Evolutionary conservation across 2,888 invertebrate genomes (phyloP), one percentile per base, ranked within the genome.

Genomic region (Xylota segnis): DNA sequence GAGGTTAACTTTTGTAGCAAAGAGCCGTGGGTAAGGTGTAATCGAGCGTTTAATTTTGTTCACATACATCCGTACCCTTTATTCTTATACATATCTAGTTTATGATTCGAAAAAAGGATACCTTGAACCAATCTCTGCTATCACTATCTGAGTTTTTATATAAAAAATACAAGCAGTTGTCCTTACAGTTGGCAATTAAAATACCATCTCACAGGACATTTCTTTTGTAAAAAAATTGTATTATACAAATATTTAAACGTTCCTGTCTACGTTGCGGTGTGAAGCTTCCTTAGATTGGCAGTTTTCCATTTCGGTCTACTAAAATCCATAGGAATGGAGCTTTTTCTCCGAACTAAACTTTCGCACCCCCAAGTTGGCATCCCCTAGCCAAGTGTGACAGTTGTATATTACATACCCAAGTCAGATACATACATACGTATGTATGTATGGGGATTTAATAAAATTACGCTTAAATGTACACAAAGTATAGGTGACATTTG

Each of bases 391-490:
- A 59, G 47, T 76, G 68, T 76, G 47, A 76, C 58, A 59, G 47
- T 58, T 27, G 47, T 59, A 66, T 40, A 65, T 29, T 18, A 40
- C 54, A 47, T 63, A 34, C 37, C 10, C 34, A 65, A 9, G 16
- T 58, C 23, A 16, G 47, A 66, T 47, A 58, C 47, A 66, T 47
- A 58, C 47, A 56, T 66, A 18, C 29, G 29, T 40, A 70, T 9
- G 43, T 14, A 58, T 58, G 27, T 45, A 56, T 45, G 37, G 14
- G 27, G 45, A 59, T 59, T 52, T 47, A 47, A 59, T 66, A 50
- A 58, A 77, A 68, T 50, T 59, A 40, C 59, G 50, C 40, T 68
- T 50, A 66, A 76, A 47, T 59, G 58, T 50, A 76, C 66, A 43
- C 16, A 76, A 58, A 65, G 47, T 47, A 47, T 56, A 66, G 56